Evolutionary conservation across 2,797 vertebrate species (phyloP).

Genomic region (Enteromius trimaculatus): DNA sequence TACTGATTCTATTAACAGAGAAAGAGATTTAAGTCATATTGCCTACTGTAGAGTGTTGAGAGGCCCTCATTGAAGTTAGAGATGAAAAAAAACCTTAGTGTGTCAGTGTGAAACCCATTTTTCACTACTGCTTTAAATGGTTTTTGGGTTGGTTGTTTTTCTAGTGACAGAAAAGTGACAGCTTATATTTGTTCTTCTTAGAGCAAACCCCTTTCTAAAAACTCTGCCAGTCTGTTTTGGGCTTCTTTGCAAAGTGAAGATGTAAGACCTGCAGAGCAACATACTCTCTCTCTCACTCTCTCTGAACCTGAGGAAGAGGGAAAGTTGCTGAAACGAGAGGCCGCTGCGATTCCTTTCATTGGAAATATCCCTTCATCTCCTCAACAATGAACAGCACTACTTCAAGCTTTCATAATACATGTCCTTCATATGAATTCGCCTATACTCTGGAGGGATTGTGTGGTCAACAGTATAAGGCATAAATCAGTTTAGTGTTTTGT

Average conservation of each 20-base stretch:
- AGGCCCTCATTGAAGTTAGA: not conserved
- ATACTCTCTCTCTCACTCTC: conserved; percentile 35
- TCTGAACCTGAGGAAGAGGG: conserved; percentile 58
- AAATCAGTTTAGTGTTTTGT: not conserved
- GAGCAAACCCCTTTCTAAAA: conserved; percentile 4
- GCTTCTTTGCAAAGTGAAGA: not conserved
- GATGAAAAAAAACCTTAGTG: not conserved
- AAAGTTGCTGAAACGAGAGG: conserved; percentile 80
- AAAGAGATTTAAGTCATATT: not conserved
- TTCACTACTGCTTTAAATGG: not conserved
- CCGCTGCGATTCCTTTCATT: conserved; percentile 51
- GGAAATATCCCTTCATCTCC: conserved; percentile 37
- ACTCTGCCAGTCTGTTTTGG: not conserved
- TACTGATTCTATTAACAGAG: not conserved
- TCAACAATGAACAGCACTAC: conserved; percentile 13
- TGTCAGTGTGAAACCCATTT: conserved; percentile 5
- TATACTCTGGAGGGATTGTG: not conserved
- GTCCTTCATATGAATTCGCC: not conserved
- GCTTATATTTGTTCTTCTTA: not conserved
- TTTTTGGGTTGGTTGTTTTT: conserved; percentile 5
- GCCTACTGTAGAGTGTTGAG: not conserved
- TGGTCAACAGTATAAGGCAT: not conserved
- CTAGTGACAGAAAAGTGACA: conserved; percentile 1
- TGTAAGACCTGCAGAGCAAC: conserved; percentile 62
- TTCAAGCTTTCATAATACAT: conserved; percentile 20